Evolutionary conservation across 2,888 invertebrate genomes (phyloP).

Genomic region (Dicycla oo): DNA sequence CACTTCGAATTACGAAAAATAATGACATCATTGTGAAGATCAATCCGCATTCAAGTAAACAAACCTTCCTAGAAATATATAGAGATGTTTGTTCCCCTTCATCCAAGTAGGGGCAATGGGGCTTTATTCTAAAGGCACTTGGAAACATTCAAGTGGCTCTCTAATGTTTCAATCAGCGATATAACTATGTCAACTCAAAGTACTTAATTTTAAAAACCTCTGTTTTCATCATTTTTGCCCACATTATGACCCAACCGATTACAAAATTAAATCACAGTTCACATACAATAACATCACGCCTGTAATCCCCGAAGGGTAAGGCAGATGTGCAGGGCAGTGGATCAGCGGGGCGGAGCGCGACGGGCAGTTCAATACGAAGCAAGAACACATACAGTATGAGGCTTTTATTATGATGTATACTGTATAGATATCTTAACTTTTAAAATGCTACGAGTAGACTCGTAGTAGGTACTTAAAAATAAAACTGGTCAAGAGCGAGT

Average conservation of each 20-base stretch:
- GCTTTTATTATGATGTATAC: too few relatives aligned
- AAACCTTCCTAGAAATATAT: constrained; percentile 26
- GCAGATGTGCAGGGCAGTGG: too few relatives aligned
- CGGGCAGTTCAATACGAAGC: not conserved
- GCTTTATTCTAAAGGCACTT: constrained; percentile 29
- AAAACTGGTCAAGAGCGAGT: too few relatives aligned
- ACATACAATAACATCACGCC: too few relatives aligned
- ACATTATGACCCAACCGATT: not conserved
- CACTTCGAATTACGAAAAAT: constrained; percentile 43
- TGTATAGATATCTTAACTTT: too few relatives aligned
- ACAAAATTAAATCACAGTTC: not conserved
- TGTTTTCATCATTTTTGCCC: not conserved
- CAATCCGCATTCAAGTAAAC: constrained; percentile 39
- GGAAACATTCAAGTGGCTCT: constrained; percentile 12
- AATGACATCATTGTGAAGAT: constrained; percentile 52
- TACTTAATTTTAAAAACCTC: not conserved
- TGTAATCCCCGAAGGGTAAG: too few relatives aligned
- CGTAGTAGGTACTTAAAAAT: too few relatives aligned
- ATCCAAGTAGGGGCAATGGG: not conserved
- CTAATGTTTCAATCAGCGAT: constrained; percentile 21
- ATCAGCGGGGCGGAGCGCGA: too few relatives aligned
- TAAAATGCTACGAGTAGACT: too few relatives aligned
- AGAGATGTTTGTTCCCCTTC: constrained; percentile 23
- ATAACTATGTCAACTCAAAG: constrained; percentile 1
- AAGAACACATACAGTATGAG: not conserved